These are phyloP conservation scores for Zaprionus gabonicus DNA, from an alignment of 1,140 invertebrate genomes.

Conservation along the genomic window DNA sequence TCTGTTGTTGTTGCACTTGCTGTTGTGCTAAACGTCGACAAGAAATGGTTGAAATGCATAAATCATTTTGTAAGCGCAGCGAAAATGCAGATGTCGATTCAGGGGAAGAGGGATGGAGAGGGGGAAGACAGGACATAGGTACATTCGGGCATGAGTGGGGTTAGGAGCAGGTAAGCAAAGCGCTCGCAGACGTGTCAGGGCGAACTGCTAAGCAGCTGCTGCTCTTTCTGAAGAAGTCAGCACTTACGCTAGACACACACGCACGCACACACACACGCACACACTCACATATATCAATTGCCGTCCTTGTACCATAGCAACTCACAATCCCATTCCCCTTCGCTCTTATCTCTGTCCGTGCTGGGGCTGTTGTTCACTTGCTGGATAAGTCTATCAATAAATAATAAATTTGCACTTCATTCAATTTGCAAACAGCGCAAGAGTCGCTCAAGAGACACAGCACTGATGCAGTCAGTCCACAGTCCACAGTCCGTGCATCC, in stretches of 20 bases:
- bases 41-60: constrained; percentile 66
- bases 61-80: constrained; percentile 62
- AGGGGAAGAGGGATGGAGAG: not conserved
- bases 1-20: constrained; percentile 20
- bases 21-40: constrained; percentile 46
- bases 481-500: not conserved
- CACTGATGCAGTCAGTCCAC: constrained; percentile 10
- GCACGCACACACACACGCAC: not conserved
- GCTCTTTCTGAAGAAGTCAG: constrained; percentile 41
- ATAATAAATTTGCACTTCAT: constrained; percentile 75
- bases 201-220: constrained; percentile 9
- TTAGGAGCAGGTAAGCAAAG: not conserved
- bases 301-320: not conserved
- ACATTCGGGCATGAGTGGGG: not conserved
- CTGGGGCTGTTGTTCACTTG: constrained; percentile 36
- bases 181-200: not conserved
- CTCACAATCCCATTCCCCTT: no score
- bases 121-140: not conserved
- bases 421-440: constrained; percentile 67
- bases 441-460: constrained; percentile 53
- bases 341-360: no score
- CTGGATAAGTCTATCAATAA: constrained; percentile 76
- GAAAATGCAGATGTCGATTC: not conserved
- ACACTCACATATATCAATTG: not conserved
- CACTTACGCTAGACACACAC: not conserved